phyloP scores from a whole-genome alignment of 2,113 vertebrate genomes.

The Rynchops niger region DNA sequence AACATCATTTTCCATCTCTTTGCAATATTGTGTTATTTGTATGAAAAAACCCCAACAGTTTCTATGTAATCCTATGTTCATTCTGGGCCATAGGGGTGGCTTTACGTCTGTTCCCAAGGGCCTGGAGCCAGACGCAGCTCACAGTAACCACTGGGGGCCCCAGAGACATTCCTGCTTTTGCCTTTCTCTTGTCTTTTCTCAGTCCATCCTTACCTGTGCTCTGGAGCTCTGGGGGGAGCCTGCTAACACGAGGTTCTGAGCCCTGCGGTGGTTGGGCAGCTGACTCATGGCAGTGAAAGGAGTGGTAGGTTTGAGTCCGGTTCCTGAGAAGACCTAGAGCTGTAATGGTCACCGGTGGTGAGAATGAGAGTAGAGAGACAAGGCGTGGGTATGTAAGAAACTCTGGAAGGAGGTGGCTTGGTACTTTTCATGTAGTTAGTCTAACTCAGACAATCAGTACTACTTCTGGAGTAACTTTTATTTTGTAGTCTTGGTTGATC shows the following conservation, averaged over 20 bases:
- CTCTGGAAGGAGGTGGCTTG: background rate
- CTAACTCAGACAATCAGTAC: background rate
- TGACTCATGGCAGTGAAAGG: background rate
- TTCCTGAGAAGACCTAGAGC: background rate
- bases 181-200: background rate
- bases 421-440: background rate
- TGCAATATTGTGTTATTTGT: background rate
- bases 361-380: background rate
- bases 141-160: background rate
- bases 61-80: background rate
- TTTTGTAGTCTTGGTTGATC: background rate
- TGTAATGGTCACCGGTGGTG: background rate
- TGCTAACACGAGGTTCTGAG: background rate
- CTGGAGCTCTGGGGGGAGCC: background rate
- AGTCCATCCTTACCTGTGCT: background rate
- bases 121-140: background rate
- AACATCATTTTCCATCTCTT: background rate
- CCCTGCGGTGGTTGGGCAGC: rapidly evolving
- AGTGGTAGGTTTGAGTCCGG: background rate
- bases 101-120: background rate
- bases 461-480: background rate
- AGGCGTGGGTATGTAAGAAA: background rate
- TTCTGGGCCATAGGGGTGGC: background rate
- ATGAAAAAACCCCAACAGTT: background rate
- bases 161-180: background rate